Base-by-base conservation (phyloP, 2,113 vertebrate genomes). In the Strix aluco region DNA sequence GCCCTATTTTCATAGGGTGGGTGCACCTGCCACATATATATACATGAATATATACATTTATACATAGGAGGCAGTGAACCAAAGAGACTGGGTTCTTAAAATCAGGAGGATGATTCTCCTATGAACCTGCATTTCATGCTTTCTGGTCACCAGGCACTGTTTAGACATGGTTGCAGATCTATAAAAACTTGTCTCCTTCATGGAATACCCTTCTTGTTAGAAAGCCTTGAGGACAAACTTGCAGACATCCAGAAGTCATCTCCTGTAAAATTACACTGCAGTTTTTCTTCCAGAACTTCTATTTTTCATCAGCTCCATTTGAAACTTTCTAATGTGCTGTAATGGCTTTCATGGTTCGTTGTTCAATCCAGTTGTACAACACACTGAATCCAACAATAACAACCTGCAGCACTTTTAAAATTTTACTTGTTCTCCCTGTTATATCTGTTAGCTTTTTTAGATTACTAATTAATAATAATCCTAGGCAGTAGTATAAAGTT, bases 321-420 rank as follows among this genome's bases (percentile, higher is more conserved):
- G 57, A 95, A 93, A 81, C 26, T 59, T 84, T 58, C 52, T 6
- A 3, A 10, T 38, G n/a, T 40, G 69, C 42, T 73, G 34, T 78
- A 87, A 85, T 55, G 81, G 73, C 15, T 95, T 87, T 93, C 62
- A 74, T 7, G 62, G 38, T 23, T 93, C 66, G n/a, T 92, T 96
- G 67, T 87, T 87, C 61, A 70, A 63, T 67, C 29, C 29, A 40
- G 55, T 49, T 36, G 46, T 36, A 81, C 75, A 57, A 38, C 36
- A 57, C 66, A 30, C 23, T 61, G 71, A 80, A 67, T 47, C 52
- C 62, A 69, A 40, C 59, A 71, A 90, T 7, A 87, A 84, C 15
- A 94, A 47, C 63, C 75, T 3, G 1, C 34, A 92, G 25, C n/a
- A n/a, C 58, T 84, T 66, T 12, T 63, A 13, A 79, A 49, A 57